These are phyloP conservation scores for Labeo catla DNA, from an alignment of 2,113 vertebrate species.

Conservation along the genomic window DNA sequence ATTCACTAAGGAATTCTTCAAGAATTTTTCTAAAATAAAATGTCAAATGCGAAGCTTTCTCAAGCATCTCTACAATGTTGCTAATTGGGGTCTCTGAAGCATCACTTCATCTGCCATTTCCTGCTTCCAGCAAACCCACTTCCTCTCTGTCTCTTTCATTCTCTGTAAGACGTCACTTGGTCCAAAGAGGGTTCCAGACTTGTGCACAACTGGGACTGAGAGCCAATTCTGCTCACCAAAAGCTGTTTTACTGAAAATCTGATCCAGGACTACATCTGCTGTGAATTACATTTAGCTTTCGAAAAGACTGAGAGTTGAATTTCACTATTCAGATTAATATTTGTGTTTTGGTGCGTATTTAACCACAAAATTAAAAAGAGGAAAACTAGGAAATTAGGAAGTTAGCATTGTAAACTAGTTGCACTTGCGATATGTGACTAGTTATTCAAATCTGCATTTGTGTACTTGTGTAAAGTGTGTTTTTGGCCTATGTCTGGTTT, in stretches of 20 bases:
- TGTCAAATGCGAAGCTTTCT: neutral
- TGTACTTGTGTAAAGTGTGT: neutral
- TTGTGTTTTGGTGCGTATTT: neutral
- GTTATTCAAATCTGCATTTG: neutral
- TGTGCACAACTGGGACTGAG: constrained; percentile 1
- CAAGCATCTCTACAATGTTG: neutral
- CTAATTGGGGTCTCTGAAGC: constrained; percentile 7
- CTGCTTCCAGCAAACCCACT: neutral
- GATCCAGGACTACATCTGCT: neutral
- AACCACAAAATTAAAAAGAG: too few relatives aligned
- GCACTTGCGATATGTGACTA: neutral
- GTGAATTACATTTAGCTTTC: neutral
- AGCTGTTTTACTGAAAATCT: neutral
- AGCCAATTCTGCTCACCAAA: neutral
- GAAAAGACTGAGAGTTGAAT: neutral
- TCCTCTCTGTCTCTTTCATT: constrained; percentile 5
- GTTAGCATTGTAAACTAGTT: neutral
- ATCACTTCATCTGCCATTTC: neutral
- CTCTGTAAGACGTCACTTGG: neutral
- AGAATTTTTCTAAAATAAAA: neutral
- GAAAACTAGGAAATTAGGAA: neutral
- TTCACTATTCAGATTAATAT: neutral
- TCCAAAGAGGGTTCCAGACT: neutral
- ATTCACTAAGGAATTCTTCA: neutral
- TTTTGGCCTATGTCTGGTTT: neutral